A percentile compares a stretch with the other conserved stretches of the same genome.
Evolutionary conservation across 2,797 vertebrate species (phyloP).

Genomic region (Pseudopleuronectes americanus): DNA sequence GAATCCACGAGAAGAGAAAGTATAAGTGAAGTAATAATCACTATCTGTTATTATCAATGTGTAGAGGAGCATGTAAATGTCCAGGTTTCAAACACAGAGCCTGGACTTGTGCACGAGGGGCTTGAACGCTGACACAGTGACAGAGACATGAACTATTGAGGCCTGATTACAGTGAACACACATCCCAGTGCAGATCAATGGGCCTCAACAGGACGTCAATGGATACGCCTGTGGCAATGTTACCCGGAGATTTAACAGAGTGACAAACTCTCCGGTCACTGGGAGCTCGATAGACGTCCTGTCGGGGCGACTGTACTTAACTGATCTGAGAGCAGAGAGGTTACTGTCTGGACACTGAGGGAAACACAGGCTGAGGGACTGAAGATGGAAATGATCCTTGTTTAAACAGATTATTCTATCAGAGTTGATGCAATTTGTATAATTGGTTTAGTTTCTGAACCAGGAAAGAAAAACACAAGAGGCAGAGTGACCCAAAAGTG

Average conservation of each 20-base stretch:
- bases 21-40: too few relatives aligned
- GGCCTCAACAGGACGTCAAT: slow-evolving; percentile 60
- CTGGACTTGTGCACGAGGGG: too few relatives aligned
- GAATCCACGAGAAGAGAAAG: too few relatives aligned
- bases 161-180: slow-evolving; percentile 39
- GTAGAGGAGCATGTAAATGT: too few relatives aligned
- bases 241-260: slow-evolving; percentile 34
- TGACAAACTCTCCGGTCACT: slow-evolving; percentile 30
- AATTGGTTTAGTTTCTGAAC: neutral
- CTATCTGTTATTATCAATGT: too few relatives aligned
- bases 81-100: too few relatives aligned
- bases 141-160: slow-evolving; percentile 25
- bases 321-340: slow-evolving; percentile 13
- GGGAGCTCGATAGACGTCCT: slow-evolving; percentile 11
- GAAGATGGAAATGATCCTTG: neutral
- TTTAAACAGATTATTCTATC: neutral
- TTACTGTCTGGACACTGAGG: neutral
- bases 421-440: neutral
- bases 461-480: too few relatives aligned
- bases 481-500: too few relatives aligned
- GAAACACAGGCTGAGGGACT: neutral
- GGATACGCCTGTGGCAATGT: slow-evolving; percentile 48
- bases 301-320: slow-evolving; percentile 8
- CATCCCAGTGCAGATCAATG: slow-evolving; percentile 57
- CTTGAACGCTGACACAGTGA: slow-evolving; percentile 33